Conservation (phyloP, 92 coral and sea anemone genomes). For the Porites lobata region DNA sequence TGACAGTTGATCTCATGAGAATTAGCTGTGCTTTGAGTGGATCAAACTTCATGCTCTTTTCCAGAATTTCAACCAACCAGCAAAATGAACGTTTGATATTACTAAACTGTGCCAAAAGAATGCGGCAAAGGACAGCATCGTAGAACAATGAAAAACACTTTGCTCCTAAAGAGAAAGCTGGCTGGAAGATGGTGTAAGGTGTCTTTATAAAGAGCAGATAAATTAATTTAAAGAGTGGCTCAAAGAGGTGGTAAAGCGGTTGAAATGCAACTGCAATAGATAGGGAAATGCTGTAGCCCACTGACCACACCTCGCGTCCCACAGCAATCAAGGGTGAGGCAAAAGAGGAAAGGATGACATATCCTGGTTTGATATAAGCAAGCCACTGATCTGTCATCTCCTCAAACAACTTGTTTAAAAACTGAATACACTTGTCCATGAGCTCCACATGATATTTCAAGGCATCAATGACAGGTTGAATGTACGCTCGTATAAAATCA, state of each 20-base stretch:
- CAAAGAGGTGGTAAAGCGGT: conserved; percentile 57
- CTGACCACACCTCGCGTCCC: conserved; percentile 69
- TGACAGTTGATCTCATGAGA: conserved; percentile 88
- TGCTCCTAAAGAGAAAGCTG: conserved; percentile 53
- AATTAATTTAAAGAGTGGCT: conserved; percentile 68
- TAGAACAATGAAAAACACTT: conserved; percentile 70
- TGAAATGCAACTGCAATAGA: conserved; percentile 61
- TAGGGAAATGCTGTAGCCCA: conserved; percentile 37
- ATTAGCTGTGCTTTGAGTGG: conserved; percentile 89
- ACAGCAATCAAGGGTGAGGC: conserved; percentile 81
- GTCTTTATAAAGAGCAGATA: conserved; percentile 68
- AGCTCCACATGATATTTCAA: conserved; percentile 84
- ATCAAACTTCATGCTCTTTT: conserved; percentile 85
- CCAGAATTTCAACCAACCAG: conserved; percentile 70
- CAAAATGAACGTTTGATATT: conserved; percentile 27
- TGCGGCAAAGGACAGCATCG: conserved; percentile 58
- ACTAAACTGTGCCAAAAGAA: conserved; percentile 64
- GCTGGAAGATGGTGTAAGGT: conserved; percentile 69
- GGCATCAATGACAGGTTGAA: conserved; percentile 85
- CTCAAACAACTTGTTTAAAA: conserved; percentile 85
- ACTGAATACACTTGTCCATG: conserved; percentile 80
- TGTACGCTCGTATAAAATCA: conserved; percentile 88
- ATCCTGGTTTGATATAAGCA: conserved; percentile 90
- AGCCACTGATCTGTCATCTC: conserved; percentile 94
- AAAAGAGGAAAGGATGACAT: conserved; percentile 78